A percentile compares a stretch with the other conserved stretches of the same genome.
Evolutionary conservation across 2,797 vertebrate genomes (phyloP).

Genomic region (Hylomyscus alleni): DNA sequence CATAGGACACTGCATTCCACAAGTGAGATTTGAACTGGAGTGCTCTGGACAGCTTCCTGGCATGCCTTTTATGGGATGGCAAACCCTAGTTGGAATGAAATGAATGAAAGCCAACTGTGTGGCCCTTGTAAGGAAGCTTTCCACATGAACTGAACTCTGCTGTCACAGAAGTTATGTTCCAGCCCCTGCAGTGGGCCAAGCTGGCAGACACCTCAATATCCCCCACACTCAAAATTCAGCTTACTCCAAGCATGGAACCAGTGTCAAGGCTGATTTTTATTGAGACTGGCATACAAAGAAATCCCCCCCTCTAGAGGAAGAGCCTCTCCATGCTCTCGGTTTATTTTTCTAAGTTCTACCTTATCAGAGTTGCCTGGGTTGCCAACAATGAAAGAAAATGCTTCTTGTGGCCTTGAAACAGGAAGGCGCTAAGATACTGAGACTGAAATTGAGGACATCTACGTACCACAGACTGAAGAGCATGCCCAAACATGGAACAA

Average conservation of each 20-base stretch:
- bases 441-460: neutral
- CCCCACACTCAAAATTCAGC: neutral
- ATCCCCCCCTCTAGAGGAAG: conserved; percentile 11
- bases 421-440: conserved; percentile 6
- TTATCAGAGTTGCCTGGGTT: conserved; percentile 42
- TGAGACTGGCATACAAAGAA: neutral
- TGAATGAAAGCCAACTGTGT: neutral
- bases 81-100: neutral
- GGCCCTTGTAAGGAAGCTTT: neutral
- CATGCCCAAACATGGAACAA: neutral
- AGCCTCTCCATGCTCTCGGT: conserved; percentile 8
- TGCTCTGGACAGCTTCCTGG: neutral
- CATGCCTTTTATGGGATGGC: neutral
- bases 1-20: no score
- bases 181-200: neutral
- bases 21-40: neutral
- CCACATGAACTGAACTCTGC: neutral
- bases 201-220: neutral
- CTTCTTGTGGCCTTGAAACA: conserved; percentile 35
- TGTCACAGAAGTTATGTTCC: neutral
- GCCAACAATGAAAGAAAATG: conserved; percentile 26
- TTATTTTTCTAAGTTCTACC: neutral
- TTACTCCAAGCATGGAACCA: neutral
- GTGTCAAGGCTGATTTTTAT: conserved; percentile 1
- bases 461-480: accelerated